A percentile compares a stretch with the other conserved stretches of the same genome.
Conservation (phyloP, 2,113 vertebrate genomes). For the Oreochromis niloticus region DNA sequence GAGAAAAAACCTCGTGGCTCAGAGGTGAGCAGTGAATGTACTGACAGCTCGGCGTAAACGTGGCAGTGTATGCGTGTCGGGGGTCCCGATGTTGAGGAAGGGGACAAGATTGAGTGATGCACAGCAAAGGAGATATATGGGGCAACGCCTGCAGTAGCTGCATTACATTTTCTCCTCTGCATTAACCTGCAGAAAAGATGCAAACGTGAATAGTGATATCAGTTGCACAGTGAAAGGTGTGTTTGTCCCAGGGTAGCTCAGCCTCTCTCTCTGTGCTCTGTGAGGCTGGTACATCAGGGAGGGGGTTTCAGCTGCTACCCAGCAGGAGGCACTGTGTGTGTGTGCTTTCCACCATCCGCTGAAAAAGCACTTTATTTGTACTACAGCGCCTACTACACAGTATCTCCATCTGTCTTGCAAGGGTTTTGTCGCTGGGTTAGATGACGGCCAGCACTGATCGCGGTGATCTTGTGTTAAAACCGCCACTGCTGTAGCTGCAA, state of each 20-base stretch:
- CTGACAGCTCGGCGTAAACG: constrained; percentile 2
- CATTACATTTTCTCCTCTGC: not conserved
- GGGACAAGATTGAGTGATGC: constrained; percentile 19
- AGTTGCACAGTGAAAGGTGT: not conserved
- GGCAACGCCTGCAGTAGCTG: not conserved
- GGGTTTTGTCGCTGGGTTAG: not conserved
- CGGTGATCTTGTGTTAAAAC: not conserved
- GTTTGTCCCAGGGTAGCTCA: constrained; percentile 5
- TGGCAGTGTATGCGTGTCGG: not conserved
- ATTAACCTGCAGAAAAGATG: constrained; percentile 10
- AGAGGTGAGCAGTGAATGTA: constrained; percentile 44
- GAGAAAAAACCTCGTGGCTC: not conserved
- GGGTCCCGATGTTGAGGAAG: constrained; percentile 9
- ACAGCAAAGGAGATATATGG: constrained; percentile 1
- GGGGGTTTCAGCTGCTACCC: constrained; percentile 57
- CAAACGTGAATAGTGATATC: not conserved
- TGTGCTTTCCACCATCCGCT: constrained; percentile 41
- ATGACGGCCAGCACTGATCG: not conserved
- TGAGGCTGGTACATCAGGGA: constrained; percentile 30
- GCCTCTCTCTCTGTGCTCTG: not conserved
- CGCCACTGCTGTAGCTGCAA: not conserved
- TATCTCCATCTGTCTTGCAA: constrained; percentile 31
- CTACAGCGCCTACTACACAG: not conserved
- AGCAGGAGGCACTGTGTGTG: constrained; percentile 65
- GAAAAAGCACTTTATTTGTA: constrained; percentile 32